Evolutionary conservation across 2,888 invertebrate genomes (phyloP).

Genomic region (Cyrtodaria siliqua): DNA sequence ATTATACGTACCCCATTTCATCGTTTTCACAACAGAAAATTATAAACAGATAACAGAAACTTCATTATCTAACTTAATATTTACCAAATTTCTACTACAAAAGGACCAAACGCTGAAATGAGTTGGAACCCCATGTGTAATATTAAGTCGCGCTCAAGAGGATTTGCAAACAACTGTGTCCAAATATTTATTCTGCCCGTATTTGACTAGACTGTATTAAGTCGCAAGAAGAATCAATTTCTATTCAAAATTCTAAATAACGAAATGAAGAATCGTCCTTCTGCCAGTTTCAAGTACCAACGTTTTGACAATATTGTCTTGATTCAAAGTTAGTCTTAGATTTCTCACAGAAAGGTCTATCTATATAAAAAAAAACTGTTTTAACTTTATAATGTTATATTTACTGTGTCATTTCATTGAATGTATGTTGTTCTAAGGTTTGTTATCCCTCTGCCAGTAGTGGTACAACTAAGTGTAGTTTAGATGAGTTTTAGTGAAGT

Average conservation of each 20-base stretch:
- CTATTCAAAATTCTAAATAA: slow-evolving; percentile 15
- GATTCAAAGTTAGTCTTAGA: no score
- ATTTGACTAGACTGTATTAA: slow-evolving; percentile 15
- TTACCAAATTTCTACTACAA: slow-evolving; percentile 27
- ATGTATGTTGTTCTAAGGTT: no score
- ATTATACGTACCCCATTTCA: slow-evolving; percentile 45
- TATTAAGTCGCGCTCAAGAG: slow-evolving; percentile 32
- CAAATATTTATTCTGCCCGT: slow-evolving; percentile 40
- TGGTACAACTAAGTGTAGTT: no score
- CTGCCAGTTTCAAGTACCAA: slow-evolving; percentile 2
- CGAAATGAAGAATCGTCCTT: slow-evolving; percentile 8
- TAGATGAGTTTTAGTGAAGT: no score
- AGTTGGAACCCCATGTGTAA: slow-evolving; percentile 26
- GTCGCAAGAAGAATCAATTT: slow-evolving; percentile 20
- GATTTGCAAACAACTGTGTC: slow-evolving; percentile 30
- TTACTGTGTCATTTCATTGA: no score
- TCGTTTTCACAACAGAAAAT: slow-evolving; percentile 17
- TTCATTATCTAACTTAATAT: slow-evolving; percentile 26
- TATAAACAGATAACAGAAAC: slow-evolving; percentile 26
- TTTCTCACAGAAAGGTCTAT: no score
- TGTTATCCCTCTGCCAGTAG: no score
- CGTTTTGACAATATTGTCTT: no score
- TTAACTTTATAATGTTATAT: no score
- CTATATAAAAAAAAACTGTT: no score
- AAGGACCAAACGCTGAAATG: slow-evolving; percentile 28